Evolutionary conservation across 2,113 vertebrate genomes (phyloP), one percentile per base, ranked within the genome.

Genomic region (Apaloderma vittatum): DNA sequence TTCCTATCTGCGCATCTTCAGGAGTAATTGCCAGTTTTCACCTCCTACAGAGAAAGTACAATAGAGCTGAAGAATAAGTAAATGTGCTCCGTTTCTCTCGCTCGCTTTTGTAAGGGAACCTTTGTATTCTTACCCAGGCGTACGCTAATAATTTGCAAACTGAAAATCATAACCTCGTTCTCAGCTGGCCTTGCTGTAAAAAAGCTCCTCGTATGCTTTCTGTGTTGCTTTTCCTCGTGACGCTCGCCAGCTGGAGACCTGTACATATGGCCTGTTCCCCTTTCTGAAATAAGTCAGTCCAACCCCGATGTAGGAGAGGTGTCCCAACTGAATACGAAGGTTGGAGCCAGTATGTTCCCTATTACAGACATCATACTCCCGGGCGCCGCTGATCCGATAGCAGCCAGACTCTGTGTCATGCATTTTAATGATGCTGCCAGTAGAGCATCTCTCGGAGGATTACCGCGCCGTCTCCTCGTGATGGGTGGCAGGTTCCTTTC

Each of bases 21-120:
- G 16, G 88, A 97, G 84, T 96, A 97, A 97, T 97, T 97, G 88
- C 94, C 89, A 75, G 88, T 87, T 96, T 96, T 89, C 22, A 4
- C 94, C 95, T 95, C 94, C 94, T 74, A 75, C 86, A 21, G 93
- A 68, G 94, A 72, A 72, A 54, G 89, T 68, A 97, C 83, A 97
- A 95, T 92, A 72, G 83, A 96, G 92, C 88, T 82, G 94, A 65
- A 87, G 92, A 93, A 93, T 91, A 77, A 76, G 66, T 74, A 78
- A 81, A 94, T 65, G 73, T 26, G 62, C 68, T 84, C 76, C 48
- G 85, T 94, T 89, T 92, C 85, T 26, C 61, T n/a, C 46, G 6
- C 85, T 67, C n/a, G 7, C 72, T 93, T 82, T 85, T 96, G 84
- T 52, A 72, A 93, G 43, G 80, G 83, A 94, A 61, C 43, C 73